Base-by-base conservation (phyloP, 2,113 vertebrate genomes). In the Pantherophis guttatus region DNA sequence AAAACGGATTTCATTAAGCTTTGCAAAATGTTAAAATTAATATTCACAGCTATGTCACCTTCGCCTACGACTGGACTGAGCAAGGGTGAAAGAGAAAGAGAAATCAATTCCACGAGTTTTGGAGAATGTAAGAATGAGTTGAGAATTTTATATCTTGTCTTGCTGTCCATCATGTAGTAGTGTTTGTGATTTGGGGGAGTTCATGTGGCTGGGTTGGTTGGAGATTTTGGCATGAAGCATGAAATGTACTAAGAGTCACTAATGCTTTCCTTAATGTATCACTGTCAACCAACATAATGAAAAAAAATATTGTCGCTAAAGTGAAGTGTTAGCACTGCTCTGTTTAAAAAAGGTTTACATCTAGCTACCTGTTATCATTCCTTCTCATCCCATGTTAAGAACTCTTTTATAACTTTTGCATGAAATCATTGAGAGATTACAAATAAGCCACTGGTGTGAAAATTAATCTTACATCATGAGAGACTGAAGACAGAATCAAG, bases 21-120 rank as follows among this genome's bases (percentile, higher is more conserved):
- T 97, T 98, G 97, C 97, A 97, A 98, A 97, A 98, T 1, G 98
- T 95, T 98, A 96, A 98, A 97, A 98, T 98, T 98, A 97, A 98
- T 98, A 95, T 98, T 98, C 89, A 59, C 98, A 98, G 98, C 98
- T 97, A 98, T 98, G 97, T 98, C 98, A 97, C 98, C 98, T 98
- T 98, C 98, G 95, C 97, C 98, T 97, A 97, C 98, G 92, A 97
- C 98, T 95, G 98, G 98, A 98, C 95, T 98, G 97, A 98, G 97
- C 98, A 98, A 98, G 97, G 98, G 98, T 96, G 98, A 98, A 91
- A 98, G 98, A 98, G 98, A 98, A 91, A 97, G 97, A 98, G 98
- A 98, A 94, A 98, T 97, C 98, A 98, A 70, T 98, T 97, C 98
- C 90, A 97, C 98, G 91, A 98, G 96, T 98, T 98, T 98, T 98